Conservation (phyloP, 2,888 invertebrate genomes). For the Lacanobia wlatinum region DNA sequence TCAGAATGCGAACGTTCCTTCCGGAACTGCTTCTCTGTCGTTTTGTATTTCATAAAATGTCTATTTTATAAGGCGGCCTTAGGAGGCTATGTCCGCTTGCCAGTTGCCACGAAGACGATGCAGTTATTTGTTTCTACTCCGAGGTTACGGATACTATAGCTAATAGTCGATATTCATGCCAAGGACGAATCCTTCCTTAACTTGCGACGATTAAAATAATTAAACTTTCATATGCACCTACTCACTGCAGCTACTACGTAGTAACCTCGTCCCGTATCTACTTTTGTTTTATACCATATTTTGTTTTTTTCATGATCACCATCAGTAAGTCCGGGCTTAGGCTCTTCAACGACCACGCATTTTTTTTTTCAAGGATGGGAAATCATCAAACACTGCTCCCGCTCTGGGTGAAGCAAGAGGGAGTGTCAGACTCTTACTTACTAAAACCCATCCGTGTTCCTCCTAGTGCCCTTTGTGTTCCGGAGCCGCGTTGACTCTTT, state of each 20-base stretch:
- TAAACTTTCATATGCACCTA: neutral
- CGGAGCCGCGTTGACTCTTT: too few species aligned
- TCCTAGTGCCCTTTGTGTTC: too few species aligned
- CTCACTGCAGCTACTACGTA: neutral
- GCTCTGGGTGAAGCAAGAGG: too few species aligned
- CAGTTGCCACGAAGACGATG: neutral
- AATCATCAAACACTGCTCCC: too few species aligned
- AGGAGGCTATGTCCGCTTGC: too few species aligned
- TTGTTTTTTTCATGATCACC: too few species aligned
- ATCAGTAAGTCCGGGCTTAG: too few species aligned
- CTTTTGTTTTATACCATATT: neutral
- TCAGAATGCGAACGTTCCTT: neutral
- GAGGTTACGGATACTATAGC: conserved; percentile 5
- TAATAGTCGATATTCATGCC: conserved; percentile 27
- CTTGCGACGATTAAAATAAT: neutral
- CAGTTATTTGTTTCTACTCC: conserved; percentile 27
- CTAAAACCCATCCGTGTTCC: too few species aligned
- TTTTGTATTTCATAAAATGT: neutral
- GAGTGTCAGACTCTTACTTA: too few species aligned
- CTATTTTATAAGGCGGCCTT: neutral
- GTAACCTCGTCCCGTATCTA: neutral
- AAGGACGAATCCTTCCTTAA: conserved; percentile 8
- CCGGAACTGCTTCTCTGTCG: neutral
- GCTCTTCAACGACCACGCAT: too few species aligned
- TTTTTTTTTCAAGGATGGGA: too few species aligned